Percentiles rank a stretch among this genome's conserved stretches.
phyloP scores from a whole-genome alignment of 1,140 invertebrate genomes.

The Drosophila micromelanica region DNA sequence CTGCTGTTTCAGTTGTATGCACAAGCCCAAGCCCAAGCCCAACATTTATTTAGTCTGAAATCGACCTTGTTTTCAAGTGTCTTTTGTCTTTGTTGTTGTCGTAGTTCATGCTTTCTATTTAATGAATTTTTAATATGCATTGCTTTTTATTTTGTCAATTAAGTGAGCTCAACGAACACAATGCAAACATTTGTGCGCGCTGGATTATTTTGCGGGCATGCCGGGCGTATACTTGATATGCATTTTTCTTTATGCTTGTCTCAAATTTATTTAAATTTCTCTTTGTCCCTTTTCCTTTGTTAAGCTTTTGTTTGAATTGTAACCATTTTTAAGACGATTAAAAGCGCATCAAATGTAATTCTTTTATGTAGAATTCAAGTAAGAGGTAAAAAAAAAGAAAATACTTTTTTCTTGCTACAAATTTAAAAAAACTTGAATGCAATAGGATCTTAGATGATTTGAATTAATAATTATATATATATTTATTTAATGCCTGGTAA shows the following conservation, averaged over 20 bases:
- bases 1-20: not conserved
- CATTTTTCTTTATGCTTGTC: slow-evolving; percentile 4
- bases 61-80: slow-evolving; percentile 28
- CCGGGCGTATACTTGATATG: slow-evolving; percentile 56
- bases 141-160: slow-evolving; percentile 57
- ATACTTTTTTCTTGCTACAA: not conserved
- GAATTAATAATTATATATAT: slow-evolving; percentile 1
- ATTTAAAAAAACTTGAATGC: not conserved
- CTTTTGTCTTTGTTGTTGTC: slow-evolving; percentile 14
- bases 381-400: not conserved
- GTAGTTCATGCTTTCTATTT: slow-evolving; percentile 59
- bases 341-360: slow-evolving; percentile 23
- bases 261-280: slow-evolving; percentile 15
- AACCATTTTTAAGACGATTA: slow-evolving; percentile 55
- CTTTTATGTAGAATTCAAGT: not conserved
- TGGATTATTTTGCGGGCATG: slow-evolving; percentile 45
- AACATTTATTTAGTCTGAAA: slow-evolving; percentile 63
- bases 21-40: slow-evolving; percentile 28
- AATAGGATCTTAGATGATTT: not conserved
- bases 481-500: not conserved
- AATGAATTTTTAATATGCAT: slow-evolving; percentile 78
- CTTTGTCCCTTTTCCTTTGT: not conserved
- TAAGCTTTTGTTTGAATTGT: slow-evolving; percentile 16
- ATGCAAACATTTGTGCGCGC: slow-evolving; percentile 41
- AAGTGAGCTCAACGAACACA: slow-evolving; percentile 38